phyloP scores from a whole-genome alignment of 2,888 invertebrate genomes.

The Brachypalpus laphriformis region DNA sequence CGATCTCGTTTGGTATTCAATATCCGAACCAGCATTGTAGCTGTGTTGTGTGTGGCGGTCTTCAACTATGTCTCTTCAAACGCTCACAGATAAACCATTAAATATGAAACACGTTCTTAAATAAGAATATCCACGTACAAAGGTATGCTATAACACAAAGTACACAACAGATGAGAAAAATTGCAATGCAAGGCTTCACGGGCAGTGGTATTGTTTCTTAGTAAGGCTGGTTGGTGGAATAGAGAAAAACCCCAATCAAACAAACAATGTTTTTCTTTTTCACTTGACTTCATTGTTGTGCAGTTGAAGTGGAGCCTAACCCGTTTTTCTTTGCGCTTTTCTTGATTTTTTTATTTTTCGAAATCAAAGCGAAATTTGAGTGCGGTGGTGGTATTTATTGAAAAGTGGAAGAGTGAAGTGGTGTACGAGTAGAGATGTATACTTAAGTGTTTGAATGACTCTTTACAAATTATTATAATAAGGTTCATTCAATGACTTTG shows the following conservation, averaged over 20 bases:
- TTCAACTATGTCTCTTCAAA: conserved; percentile 3
- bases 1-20: conserved; percentile 54
- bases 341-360: conserved; percentile 18
- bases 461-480: conserved; percentile 11
- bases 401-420: conserved; percentile 24
- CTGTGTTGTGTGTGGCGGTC: conserved; percentile 30
- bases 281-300: conserved; percentile 25
- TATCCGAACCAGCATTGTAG: conserved; percentile 51
- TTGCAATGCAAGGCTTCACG: conserved; percentile 21
- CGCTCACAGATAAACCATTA: conserved; percentile 17
- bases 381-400: conserved; percentile 21
- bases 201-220: background rate
- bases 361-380: conserved; percentile 40
- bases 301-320: conserved; percentile 4
- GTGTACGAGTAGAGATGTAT: background rate
- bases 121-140: background rate
- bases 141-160: background rate
- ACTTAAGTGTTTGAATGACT: conserved; percentile 21
- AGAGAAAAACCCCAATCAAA: background rate
- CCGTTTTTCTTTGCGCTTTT: conserved; percentile 49
- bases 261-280: conserved; percentile 11
- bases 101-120: conserved; percentile 59
- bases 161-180: conserved; percentile 23
- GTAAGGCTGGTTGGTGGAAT: conserved; percentile 2
- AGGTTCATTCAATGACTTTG: background rate